These are phyloP conservation scores for Morelia viridis DNA, from an alignment of 2,797 vertebrate genomes.

Conservation along the genomic window DNA sequence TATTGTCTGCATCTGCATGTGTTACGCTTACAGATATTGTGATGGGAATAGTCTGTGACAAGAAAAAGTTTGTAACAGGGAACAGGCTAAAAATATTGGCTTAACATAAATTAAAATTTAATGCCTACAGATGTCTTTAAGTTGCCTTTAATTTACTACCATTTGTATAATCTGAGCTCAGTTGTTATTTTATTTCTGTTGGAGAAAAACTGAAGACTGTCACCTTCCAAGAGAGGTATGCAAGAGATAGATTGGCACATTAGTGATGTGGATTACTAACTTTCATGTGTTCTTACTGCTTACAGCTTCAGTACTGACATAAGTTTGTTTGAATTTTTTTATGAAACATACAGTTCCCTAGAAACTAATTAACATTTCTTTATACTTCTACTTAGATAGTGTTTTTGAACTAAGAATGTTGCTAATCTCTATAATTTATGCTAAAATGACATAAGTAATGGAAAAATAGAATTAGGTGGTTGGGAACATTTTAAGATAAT, in stretches of 20 bases:
- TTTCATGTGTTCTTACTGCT: slow-evolving; percentile 9
- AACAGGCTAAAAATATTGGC: background rate
- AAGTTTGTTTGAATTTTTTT: background rate
- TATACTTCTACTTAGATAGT: slow-evolving; percentile 26
- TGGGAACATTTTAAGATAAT: slow-evolving; percentile 50
- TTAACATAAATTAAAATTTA: background rate
- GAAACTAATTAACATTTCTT: slow-evolving; percentile 43
- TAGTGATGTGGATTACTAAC: background rate
- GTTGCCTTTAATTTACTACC: background rate
- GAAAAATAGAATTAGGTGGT: slow-evolving; percentile 10
- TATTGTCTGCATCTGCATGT: background rate
- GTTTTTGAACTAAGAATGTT: slow-evolving; percentile 48
- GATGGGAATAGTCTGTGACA: background rate
- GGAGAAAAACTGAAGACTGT: background rate
- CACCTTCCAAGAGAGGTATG: background rate
- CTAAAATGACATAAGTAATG: slow-evolving; percentile 28
- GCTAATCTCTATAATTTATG: slow-evolving; percentile 36
- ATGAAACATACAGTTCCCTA: slow-evolving; percentile 12
- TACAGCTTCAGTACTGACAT: background rate
- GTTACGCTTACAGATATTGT: background rate
- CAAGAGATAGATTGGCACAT: background rate
- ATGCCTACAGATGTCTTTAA: background rate
- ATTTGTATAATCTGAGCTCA: background rate
- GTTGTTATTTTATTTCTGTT: background rate
- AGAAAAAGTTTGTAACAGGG: background rate